These are phyloP conservation scores for Leucania comma DNA, from an alignment of 2,888 invertebrate genomes.

Conservation along the genomic window DNA sequence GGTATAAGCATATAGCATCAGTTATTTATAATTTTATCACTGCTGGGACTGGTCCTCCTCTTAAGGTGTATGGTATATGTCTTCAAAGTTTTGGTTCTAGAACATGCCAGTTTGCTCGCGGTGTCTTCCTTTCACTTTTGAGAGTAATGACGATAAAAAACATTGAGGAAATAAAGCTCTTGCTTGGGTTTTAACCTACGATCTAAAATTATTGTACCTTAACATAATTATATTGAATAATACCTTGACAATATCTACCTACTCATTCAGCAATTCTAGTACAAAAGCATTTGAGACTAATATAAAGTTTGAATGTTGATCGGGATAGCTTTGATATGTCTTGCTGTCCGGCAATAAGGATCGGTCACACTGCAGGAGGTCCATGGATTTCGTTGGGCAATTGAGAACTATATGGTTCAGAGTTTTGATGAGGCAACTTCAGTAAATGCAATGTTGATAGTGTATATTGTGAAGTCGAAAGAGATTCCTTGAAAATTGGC, in stretches of 20 bases:
- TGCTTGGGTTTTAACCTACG: no score
- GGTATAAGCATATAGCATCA: no score
- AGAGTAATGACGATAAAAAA: no score
- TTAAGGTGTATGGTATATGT: no score
- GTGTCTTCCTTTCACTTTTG: no score
- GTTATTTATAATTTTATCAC: no score
- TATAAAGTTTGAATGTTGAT: conserved; percentile 17
- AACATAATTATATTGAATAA: background rate
- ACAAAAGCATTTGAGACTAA: background rate
- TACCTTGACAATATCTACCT: background rate
- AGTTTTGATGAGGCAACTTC: background rate
- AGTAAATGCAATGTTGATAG: background rate
- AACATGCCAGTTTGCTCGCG: no score
- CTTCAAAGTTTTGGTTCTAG: no score
- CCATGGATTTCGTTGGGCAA: conserved; percentile 6
- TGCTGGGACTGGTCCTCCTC: no score
- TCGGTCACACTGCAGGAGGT: conserved; percentile 29
- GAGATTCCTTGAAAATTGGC: no score
- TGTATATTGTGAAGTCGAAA: background rate
- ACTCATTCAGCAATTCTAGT: background rate
- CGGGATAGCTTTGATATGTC: conserved; percentile 9
- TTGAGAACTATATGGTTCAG: background rate
- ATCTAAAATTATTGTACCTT: no score
- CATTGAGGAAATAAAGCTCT: no score
- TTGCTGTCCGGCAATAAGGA: conserved; percentile 16